Conservation (phyloP, 2,797 vertebrate genomes). For the Esox lucius region DNA sequence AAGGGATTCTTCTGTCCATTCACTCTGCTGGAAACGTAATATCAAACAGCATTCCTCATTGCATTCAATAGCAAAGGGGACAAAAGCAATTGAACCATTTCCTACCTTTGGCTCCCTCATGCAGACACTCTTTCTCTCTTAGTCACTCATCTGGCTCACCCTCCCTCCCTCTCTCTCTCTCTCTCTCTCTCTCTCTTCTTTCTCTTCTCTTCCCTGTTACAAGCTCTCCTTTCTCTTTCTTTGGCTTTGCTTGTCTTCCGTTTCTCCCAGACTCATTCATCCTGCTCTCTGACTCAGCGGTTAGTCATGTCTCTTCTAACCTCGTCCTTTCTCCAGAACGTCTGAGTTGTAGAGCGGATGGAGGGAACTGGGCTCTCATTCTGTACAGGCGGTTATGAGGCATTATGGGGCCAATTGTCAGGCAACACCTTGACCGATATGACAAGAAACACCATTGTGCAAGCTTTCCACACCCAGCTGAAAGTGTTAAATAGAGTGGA, state of each 20-base stretch:
- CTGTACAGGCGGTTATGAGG: background rate
- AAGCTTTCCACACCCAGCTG: background rate
- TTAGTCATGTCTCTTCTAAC: conserved; percentile 8
- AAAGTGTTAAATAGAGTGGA: background rate
- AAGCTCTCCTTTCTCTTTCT: conserved; percentile 1
- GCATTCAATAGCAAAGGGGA: background rate
- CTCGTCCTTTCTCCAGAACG: background rate
- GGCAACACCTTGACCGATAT: background rate
- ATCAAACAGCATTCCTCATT: background rate
- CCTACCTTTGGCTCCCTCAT: background rate
- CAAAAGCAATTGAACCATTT: background rate
- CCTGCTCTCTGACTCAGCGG: background rate
- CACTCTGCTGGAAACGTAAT: background rate
- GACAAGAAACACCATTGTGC: background rate
- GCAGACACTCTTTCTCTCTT: background rate
- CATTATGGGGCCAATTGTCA: background rate
- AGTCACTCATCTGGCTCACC: too few species aligned
- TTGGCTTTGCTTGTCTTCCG: background rate
- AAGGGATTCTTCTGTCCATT: background rate
- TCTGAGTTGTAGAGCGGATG: background rate
- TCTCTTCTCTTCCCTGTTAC: background rate
- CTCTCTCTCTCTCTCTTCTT: background rate
- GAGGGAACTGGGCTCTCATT: background rate
- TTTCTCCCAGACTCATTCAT: conserved; percentile 3
- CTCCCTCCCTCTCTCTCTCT: background rate